phyloP scores from a whole-genome alignment of 2,888 invertebrate species.

The Allacma fusca region DNA sequence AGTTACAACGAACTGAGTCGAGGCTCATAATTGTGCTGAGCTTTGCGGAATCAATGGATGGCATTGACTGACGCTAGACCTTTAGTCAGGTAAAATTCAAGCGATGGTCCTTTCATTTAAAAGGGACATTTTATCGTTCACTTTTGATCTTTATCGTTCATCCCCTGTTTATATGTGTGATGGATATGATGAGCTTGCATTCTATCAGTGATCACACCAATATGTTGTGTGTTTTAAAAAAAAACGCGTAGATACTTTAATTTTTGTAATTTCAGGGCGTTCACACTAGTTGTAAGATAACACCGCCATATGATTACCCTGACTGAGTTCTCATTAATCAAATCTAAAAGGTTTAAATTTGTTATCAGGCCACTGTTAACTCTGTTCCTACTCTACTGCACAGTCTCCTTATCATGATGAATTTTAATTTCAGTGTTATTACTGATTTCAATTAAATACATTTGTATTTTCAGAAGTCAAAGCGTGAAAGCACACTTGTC shows the following conservation, averaged over 20 bases:
- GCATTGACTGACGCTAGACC: neutral
- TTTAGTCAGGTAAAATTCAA: neutral
- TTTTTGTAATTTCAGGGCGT: slow-evolving; percentile 8
- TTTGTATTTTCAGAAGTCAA: too few species aligned
- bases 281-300: slow-evolving; percentile 21
- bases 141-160: slow-evolving; percentile 20
- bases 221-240: too few species aligned
- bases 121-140: neutral
- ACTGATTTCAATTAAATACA: neutral
- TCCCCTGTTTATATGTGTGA: slow-evolving; percentile 24
- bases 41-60: neutral
- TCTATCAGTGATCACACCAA: too few species aligned
- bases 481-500: too few species aligned
- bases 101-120: neutral
- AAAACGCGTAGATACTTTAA: too few species aligned
- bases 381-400: neutral
- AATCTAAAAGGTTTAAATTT: neutral
- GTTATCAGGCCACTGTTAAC: neutral
- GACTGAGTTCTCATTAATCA: slow-evolving; percentile 15
- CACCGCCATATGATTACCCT: neutral
- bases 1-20: too few species aligned
- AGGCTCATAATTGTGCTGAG: neutral
- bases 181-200: neutral
- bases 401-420: neutral
- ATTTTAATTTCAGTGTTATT: slow-evolving; percentile 1